Evolutionary conservation across 2,888 invertebrate species (phyloP), one percentile per base, ranked within the genome.

Genomic region (Yponomeuta plumbellus): DNA sequence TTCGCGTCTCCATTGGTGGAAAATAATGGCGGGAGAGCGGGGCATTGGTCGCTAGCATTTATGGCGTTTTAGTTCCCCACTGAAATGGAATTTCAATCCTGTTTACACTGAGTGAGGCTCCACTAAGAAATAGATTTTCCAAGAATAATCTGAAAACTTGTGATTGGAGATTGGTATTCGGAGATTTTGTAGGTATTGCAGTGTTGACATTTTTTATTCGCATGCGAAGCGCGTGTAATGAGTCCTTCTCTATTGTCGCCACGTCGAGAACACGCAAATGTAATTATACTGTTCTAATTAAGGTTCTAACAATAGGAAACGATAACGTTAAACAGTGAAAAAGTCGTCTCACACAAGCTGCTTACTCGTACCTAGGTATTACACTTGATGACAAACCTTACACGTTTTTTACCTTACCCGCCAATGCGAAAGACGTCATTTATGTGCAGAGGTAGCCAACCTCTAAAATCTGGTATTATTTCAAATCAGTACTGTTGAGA

Each of bases 321-420:
- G 2, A 52, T 17, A 52, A 13, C 44, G 17, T 52, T 52, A 52
- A 52, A 52, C 44, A 52, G 22, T 22, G 57, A n/a, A 20, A 57
- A 57, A 57, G 57, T 57, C 57, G 20, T n/a, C n/a, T 21, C 10
- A 34, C 34, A 34, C 8, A 6, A 34, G 6, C 34, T 34, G 34
- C 8, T 34, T 34, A 34, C 34, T 10, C n/a, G n/a, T n/a, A n/a
- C n/a, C n/a, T n/a, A n/a, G n/a, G 5, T 52, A 52, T 52, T 6
- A 17, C 44, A 52, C 17, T 52, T 52, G 17, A 52, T 17, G 17
- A 52, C 17, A 52, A 52, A 52, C 13, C 17, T 17, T 17, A 52
- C 44, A 59, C 59, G 59, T 59, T 59, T 57, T 57, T 20, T 21
- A 22, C 13, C 59, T 62, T 62, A 11, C 58, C 58, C 58, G 22